Percentiles rank a stretch among this genome's conserved stretches.
These are phyloP conservation scores for Phocoena phocoena DNA, from an alignment of 2,113 vertebrate genomes.

Conservation along the genomic window DNA sequence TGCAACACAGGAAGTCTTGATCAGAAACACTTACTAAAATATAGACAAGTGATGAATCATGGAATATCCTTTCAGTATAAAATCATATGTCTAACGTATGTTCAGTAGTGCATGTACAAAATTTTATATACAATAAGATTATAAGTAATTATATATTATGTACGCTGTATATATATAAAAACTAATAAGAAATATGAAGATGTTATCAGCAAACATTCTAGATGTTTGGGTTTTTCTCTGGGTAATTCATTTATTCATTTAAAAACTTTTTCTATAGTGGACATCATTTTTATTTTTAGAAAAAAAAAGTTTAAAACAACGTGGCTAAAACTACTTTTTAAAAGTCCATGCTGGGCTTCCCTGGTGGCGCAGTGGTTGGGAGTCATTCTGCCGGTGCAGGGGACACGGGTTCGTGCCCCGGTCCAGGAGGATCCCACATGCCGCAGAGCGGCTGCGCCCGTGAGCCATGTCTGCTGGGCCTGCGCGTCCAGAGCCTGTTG, in stretches of 20 bases:
- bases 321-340: not conserved
- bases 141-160: not conserved
- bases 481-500: no score
- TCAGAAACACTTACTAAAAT: not conserved
- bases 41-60: not conserved
- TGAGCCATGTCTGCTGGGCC: no score
- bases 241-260: not conserved
- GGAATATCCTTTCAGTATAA: not conserved
- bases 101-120: not conserved
- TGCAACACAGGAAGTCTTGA: not conserved
- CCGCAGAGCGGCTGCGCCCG: accelerated
- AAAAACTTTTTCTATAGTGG: not conserved
- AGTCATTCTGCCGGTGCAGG: no score
- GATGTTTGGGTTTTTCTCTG: not conserved
- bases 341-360: no score
- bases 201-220: not conserved
- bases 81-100: not conserved
- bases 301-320: not conserved
- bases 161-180: not conserved
- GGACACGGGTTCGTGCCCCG: no score
- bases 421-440: no score
- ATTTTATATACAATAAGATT: not conserved
- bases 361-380: no score
- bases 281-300: not conserved
- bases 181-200: not conserved